phyloP scores from a whole-genome alignment of 2,113 vertebrate genomes.

The Xiphophorus hellerii region DNA sequence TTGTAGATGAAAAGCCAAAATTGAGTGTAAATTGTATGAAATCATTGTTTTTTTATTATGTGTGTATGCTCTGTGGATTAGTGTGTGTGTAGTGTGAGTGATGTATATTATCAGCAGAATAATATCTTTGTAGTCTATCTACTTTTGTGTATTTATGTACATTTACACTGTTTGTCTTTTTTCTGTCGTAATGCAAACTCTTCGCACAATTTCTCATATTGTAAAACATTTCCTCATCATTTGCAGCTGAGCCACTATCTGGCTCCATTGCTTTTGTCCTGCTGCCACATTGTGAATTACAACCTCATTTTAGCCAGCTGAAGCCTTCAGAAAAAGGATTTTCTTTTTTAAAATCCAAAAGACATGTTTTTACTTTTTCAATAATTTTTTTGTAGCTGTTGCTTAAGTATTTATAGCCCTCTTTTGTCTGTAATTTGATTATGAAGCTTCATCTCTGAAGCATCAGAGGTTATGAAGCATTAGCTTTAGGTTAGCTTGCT shows the following conservation, averaged over 20 bases:
- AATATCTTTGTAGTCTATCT: constrained; percentile 44
- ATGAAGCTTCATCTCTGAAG: neutral
- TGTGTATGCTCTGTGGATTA: constrained; percentile 24
- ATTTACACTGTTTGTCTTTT: constrained; percentile 34
- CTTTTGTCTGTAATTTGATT: neutral
- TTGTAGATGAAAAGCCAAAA: constrained; percentile 50
- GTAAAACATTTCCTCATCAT: constrained; percentile 53
- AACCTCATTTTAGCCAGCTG: constrained; percentile 42
- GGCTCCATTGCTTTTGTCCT: constrained; percentile 57
- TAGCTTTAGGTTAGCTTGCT: too few species aligned
- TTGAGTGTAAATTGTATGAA: constrained; percentile 43
- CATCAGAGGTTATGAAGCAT: too few species aligned
- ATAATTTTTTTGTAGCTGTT: neutral
- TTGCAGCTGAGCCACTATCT: constrained; percentile 35
- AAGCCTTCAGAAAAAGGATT: constrained; percentile 17
- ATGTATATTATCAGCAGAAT: constrained; percentile 30
- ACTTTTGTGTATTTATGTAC: constrained; percentile 67
- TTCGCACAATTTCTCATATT: constrained; percentile 50
- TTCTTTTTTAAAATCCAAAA: neutral
- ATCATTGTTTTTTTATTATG: constrained; percentile 27
- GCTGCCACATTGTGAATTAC: constrained; percentile 47
- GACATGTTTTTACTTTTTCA: neutral
- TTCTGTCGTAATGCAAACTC: constrained; percentile 31
- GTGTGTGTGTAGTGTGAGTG: constrained; percentile 1
- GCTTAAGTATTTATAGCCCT: neutral